A percentile compares a stretch with the other conserved stretches of the same genome.
Conservation (phyloP, 2,888 invertebrate species). For the Nomada fabriciana region DNA sequence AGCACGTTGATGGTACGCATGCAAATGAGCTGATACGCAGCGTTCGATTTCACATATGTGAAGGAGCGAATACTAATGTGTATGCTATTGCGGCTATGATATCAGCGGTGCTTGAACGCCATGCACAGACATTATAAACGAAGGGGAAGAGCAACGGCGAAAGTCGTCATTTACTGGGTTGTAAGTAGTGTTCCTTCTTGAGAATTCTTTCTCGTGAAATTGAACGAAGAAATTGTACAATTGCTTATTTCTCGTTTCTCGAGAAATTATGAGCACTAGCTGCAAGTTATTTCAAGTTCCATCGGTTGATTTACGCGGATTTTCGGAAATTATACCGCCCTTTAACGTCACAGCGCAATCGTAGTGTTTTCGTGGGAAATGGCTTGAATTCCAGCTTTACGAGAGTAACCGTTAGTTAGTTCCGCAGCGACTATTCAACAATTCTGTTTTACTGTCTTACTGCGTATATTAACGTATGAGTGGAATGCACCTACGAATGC, state of each 20-base stretch:
- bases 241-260: too few relatives aligned
- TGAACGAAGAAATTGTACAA: too few relatives aligned
- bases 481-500: conserved; percentile 60
- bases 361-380: neutral
- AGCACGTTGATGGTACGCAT: conserved; percentile 42
- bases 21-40: conserved; percentile 50
- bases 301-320: neutral
- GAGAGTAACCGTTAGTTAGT: neutral
- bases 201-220: too few relatives aligned
- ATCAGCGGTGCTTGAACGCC: conserved; percentile 5
- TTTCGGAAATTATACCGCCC: neutral
- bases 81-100: conserved; percentile 8
- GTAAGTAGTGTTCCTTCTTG: too few relatives aligned
- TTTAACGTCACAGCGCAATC: neutral
- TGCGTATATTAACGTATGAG: conserved; percentile 57
- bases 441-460: conserved; percentile 59
- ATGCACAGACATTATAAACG: neutral
- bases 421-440: conserved; percentile 26
- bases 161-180: neutral
- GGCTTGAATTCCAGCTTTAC: conserved; percentile 35
- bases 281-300: neutral
- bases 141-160: neutral
- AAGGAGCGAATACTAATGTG: conserved; percentile 45
- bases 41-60: conserved; percentile 36
- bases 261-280: too few relatives aligned